Percentiles rank a stretch among this genome's conserved stretches.
Evolutionary conservation across 2,888 invertebrate species (phyloP).

Genomic region (Lepeophtheirus nordmannii): DNA sequence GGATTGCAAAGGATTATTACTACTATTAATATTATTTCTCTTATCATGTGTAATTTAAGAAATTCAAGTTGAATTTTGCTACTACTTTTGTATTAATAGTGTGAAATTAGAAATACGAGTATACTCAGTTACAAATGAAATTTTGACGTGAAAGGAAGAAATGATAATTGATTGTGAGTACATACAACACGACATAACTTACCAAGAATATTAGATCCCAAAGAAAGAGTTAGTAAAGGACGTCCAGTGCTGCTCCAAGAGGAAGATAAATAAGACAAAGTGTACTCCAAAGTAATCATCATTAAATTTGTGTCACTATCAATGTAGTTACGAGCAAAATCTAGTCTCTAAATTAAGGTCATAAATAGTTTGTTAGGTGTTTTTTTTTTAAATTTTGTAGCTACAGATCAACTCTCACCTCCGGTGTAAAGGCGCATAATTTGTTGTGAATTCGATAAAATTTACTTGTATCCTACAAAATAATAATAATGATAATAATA

Average conservation of each 20-base stretch:
- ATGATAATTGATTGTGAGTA: too few species aligned
- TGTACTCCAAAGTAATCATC: constrained; percentile 23
- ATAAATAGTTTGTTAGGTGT: neutral
- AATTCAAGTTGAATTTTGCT: too few species aligned
- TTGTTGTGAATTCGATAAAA: constrained; percentile 85
- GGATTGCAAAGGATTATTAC: too few species aligned
- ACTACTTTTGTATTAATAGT: too few species aligned
- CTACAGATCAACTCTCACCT: constrained; percentile 48
- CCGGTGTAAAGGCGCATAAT: constrained; percentile 95
- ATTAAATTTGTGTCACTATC: constrained; percentile 16
- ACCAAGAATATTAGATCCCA: constrained; percentile 19
- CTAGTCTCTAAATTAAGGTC: neutral
- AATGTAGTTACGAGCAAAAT: constrained; percentile 15
- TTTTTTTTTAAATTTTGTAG: neutral
- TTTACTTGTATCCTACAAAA: constrained; percentile 62
- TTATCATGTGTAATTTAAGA: too few species aligned
- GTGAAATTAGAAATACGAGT: too few species aligned
- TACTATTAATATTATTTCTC: too few species aligned
- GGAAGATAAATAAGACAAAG: constrained; percentile 16
- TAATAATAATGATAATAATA: neutral
- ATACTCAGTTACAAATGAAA: too few species aligned
- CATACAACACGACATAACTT: too few species aligned
- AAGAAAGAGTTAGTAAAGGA: constrained; percentile 12
- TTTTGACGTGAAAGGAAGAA: too few species aligned
- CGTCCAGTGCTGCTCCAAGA: constrained; percentile 15